Conservation (phyloP, 2,888 invertebrate species). For the Dinocampus coccinellae region DNA sequence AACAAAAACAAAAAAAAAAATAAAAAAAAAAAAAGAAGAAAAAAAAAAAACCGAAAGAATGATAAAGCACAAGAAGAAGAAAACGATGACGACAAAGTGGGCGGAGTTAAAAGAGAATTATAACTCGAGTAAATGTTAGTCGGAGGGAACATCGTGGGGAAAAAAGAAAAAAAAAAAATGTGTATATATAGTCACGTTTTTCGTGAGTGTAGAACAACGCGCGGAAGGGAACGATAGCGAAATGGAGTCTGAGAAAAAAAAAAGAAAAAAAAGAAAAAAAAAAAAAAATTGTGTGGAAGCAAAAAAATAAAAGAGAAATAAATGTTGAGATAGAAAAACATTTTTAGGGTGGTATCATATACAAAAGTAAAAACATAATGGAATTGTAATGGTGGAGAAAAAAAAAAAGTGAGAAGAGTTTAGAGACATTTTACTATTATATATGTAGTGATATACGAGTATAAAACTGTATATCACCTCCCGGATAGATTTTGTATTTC, state of each 20-base stretch:
- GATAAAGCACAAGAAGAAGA: neutral
- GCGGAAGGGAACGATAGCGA: slow-evolving; percentile 2
- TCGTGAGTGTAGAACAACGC: slow-evolving; percentile 1
- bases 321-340: slow-evolving; percentile 22
- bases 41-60: neutral
- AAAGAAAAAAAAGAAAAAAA: slow-evolving; percentile 23
- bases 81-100: slow-evolving; percentile 29
- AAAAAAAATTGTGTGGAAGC: slow-evolving; percentile 15
- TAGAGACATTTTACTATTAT: too few relatives aligned
- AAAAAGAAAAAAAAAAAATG: slow-evolving; percentile 29
- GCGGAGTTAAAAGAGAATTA: slow-evolving; percentile 29
- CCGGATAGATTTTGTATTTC: slow-evolving; percentile 41
- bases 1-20: neutral
- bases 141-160: slow-evolving; percentile 19
- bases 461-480: too few relatives aligned
- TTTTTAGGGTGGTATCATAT: slow-evolving; percentile 8
- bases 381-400: too few relatives aligned
- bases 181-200: slow-evolving; percentile 25
- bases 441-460: too few relatives aligned
- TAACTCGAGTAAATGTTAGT: slow-evolving; percentile 32
- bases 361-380: slow-evolving; percentile 32
- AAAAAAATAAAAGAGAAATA: slow-evolving; percentile 16
- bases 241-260: slow-evolving; percentile 28
- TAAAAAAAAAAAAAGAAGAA: neutral
- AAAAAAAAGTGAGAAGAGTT: too few relatives aligned